Percentiles rank a stretch among this genome's conserved stretches.
phyloP scores from a whole-genome alignment of 2,888 invertebrate genomes.

The Shargacucullia verbasci region DNA sequence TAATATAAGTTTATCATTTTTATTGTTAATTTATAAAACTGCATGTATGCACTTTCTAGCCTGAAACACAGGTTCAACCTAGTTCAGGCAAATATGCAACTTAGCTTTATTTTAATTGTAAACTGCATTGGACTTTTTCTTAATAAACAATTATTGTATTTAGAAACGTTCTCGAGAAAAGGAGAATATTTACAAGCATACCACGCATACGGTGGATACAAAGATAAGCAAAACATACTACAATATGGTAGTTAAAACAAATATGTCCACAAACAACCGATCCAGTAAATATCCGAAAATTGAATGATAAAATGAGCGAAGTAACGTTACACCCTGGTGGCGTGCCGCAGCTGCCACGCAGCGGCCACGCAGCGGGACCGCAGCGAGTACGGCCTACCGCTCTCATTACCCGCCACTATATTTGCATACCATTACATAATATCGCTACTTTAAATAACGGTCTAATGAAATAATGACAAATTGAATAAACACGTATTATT shows the following conservation, averaged over 20 bases:
- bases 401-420: slow-evolving; percentile 42
- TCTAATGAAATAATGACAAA: slow-evolving; percentile 20
- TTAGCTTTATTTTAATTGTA: too few species aligned
- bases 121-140: too few species aligned
- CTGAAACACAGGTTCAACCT: too few species aligned
- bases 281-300: slow-evolving; percentile 20
- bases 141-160: too few species aligned
- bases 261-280: slow-evolving; percentile 5
- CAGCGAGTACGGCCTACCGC: slow-evolving; percentile 13
- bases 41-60: too few species aligned
- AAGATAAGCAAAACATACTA: slow-evolving; percentile 5
- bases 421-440: slow-evolving; percentile 43
- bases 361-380: slow-evolving; percentile 25
- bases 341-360: slow-evolving; percentile 36
- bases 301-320: slow-evolving; percentile 19
- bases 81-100: too few species aligned
- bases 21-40: too few species aligned
- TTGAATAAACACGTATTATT: slow-evolving; percentile 31
- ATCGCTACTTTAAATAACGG: slow-evolving; percentile 40
- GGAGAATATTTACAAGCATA: too few species aligned
- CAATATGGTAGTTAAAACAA: slow-evolving; percentile 6
- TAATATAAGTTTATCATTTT: too few species aligned
- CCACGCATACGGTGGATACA: too few species aligned
- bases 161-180: too few species aligned
- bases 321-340: slow-evolving; percentile 13